phyloP scores from a whole-genome alignment of 2,797 vertebrate species.

The Sciaenops ocellatus region DNA sequence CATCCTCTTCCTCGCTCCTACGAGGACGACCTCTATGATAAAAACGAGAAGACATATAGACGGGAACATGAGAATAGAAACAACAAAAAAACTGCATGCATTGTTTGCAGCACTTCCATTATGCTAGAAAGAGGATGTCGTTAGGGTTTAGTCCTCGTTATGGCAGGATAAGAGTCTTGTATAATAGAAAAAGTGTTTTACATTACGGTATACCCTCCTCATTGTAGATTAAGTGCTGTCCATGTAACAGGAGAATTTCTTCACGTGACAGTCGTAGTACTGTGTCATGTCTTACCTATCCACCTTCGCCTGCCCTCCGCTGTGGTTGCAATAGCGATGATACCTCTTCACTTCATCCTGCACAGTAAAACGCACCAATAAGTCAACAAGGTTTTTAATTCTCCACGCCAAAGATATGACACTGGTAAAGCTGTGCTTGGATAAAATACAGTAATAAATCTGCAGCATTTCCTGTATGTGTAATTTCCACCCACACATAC shows the following conservation, averaged over 20 bases:
- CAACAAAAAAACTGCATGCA: not conserved
- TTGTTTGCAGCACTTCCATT: not conserved
- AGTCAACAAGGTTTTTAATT: conserved; percentile 37
- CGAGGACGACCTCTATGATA: conserved; percentile 69
- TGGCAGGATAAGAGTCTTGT: not conserved
- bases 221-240: not conserved
- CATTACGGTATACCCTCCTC: not conserved
- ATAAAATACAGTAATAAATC: conserved; percentile 30
- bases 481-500: conserved; percentile 23
- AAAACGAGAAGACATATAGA: conserved; percentile 13
- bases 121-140: not conserved
- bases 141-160: not conserved
- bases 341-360: conserved; percentile 83
- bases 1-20: conserved; percentile 74
- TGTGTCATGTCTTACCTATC: conserved; percentile 76
- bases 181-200: not conserved
- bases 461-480: conserved; percentile 16
- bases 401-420: not conserved
- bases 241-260: not conserved
- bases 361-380: conserved; percentile 30
- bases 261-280: not conserved
- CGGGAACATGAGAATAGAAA: conserved; percentile 15
- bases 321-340: conserved; percentile 81
- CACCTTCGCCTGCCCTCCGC: conserved; percentile 73
- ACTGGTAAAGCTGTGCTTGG: not conserved